Evolutionary conservation across 2,113 vertebrate genomes (phyloP).

Genomic region (Empidonax traillii): DNA sequence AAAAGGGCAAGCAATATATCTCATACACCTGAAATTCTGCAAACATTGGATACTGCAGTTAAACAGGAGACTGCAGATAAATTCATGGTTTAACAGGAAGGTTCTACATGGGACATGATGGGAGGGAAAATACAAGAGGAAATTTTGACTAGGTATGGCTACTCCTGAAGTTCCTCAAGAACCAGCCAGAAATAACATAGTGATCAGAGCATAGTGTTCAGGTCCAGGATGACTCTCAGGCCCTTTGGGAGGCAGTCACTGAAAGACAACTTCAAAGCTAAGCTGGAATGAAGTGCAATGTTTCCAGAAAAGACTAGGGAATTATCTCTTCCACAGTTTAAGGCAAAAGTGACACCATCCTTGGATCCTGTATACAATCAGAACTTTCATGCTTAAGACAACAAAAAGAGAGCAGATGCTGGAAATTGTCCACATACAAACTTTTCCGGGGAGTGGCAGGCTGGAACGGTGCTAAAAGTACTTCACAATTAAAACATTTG

Average conservation of each 20-base stretch:
- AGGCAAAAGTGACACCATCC: background rate
- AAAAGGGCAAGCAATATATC: background rate
- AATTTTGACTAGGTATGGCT: background rate
- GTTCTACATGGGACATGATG: background rate
- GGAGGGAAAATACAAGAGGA: background rate
- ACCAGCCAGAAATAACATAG: background rate
- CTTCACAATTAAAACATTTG: background rate
- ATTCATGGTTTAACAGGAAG: background rate
- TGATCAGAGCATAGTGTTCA: background rate
- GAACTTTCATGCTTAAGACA: background rate
- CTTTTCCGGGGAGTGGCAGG: background rate
- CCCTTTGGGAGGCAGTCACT: background rate
- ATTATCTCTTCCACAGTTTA: background rate
- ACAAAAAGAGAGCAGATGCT: background rate
- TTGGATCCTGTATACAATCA: background rate
- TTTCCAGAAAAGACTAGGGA: background rate
- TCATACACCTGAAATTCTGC: background rate
- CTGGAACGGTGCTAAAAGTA: background rate
- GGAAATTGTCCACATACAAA: background rate
- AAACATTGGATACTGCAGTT: background rate
- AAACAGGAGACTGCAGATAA: background rate
- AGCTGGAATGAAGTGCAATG: background rate
- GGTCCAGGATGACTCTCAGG: background rate
- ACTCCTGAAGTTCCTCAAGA: background rate
- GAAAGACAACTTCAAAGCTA: background rate